These are phyloP conservation scores for Aporophyla nigra DNA, from an alignment of 2,888 invertebrate species.

Conservation along the genomic window DNA sequence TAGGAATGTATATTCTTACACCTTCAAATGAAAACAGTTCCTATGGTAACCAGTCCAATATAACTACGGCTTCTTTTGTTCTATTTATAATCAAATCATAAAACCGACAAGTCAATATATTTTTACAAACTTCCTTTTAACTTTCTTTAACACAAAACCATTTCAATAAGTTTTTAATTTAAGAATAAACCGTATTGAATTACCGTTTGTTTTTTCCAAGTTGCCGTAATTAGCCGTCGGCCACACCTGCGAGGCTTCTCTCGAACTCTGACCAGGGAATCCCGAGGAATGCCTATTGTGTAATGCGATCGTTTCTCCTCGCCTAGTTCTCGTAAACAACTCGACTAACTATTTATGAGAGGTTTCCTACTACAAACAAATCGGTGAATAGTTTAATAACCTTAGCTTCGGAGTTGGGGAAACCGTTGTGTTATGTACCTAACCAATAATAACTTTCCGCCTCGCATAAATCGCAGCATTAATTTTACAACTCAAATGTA, in stretches of 20 bases:
- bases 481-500: conserved; percentile 90
- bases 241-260: conserved; percentile 85
- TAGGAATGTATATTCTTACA: neutral
- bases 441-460: conserved; percentile 76
- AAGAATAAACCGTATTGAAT: conserved; percentile 72
- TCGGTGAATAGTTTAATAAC: conserved; percentile 66
- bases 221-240: conserved; percentile 82
- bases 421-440: conserved; percentile 66
- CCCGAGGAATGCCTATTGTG: conserved; percentile 82
- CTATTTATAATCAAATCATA: conserved; percentile 9
- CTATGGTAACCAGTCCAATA: neutral
- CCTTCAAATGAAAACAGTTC: neutral
- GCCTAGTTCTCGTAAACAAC: conserved; percentile 74
- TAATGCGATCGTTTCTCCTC: conserved; percentile 81
- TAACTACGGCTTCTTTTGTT: conserved; percentile 20
- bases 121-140: conserved; percentile 23
- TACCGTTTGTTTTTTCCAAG: conserved; percentile 71
- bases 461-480: conserved; percentile 87
- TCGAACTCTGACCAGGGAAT: conserved; percentile 88
- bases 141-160: conserved; percentile 29
- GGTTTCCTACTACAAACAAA: conserved; percentile 76
- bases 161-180: conserved; percentile 43
- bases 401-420: conserved; percentile 47
- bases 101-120: conserved; percentile 17
- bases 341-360: conserved; percentile 77